These are phyloP conservation scores for Galaxea fascicularis DNA, from an alignment of 92 coral and sea anemone species.

Conservation along the genomic window DNA sequence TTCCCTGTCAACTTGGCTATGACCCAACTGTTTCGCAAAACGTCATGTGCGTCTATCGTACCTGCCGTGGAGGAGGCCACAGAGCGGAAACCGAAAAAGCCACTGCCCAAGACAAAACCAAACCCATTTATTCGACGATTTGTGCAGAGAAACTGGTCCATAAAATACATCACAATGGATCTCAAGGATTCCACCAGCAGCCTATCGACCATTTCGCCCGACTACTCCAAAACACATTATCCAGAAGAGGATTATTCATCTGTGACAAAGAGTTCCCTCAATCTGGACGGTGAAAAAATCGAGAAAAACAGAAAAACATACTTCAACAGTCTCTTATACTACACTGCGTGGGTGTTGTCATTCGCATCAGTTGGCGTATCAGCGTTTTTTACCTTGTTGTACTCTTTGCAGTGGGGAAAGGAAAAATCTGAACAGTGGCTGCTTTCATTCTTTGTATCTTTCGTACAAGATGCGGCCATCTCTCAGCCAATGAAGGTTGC, in stretches of 20 bases:
- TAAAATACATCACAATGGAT: background rate
- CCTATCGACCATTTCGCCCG: constrained; percentile 13
- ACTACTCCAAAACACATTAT: background rate
- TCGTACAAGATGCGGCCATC: constrained; percentile 83
- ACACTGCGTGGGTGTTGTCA: constrained; percentile 75
- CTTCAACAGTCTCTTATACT: constrained; percentile 45
- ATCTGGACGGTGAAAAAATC: background rate
- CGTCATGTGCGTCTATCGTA: constrained; percentile 37
- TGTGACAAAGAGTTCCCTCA: background rate
- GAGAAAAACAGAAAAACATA: background rate
- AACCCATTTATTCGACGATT: constrained; percentile 2
- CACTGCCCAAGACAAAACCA: background rate
- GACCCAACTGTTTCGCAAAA: constrained; percentile 79
- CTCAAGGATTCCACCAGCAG: background rate
- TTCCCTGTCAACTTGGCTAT: constrained; percentile 83
- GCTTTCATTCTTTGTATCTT: constrained; percentile 80
- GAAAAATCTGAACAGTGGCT: constrained; percentile 92
- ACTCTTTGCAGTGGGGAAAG: constrained; percentile 86
- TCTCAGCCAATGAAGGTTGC: constrained; percentile 88
- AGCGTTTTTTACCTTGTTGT: constrained; percentile 73
- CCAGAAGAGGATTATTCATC: background rate
- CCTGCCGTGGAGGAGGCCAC: background rate
- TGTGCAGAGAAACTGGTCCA: background rate
- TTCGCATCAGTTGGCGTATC: constrained; percentile 60
- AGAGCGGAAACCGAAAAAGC: constrained; percentile 12